phyloP scores from a whole-genome alignment of 2,797 vertebrate genomes.

The Limnodromus scolopaceus region DNA sequence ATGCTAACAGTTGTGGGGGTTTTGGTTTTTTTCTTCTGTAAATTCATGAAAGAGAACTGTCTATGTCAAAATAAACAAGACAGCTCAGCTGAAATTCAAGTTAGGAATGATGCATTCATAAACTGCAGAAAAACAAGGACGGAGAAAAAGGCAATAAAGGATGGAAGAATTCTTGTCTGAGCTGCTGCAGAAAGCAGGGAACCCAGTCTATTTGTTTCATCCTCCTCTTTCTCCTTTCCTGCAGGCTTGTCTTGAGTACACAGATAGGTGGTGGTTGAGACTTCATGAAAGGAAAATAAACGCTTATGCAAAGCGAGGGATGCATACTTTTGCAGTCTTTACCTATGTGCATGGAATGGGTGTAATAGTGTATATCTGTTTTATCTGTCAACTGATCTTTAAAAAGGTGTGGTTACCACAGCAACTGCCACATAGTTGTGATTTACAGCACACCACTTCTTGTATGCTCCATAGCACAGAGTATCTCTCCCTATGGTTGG shows the following conservation, averaged over 20 bases:
- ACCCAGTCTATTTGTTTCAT: not conserved
- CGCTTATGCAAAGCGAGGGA: not conserved
- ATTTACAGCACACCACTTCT: not conserved
- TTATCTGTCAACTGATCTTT: constrained; percentile 6
- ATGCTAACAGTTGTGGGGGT: not conserved
- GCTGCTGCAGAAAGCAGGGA: not conserved
- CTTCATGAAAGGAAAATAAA: not conserved
- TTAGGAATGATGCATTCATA: not conserved
- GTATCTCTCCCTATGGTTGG: not conserved
- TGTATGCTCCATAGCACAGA: not conserved
- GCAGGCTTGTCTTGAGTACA: not conserved
- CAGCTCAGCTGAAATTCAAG: not conserved
- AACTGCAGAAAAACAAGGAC: not conserved
- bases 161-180: not conserved
- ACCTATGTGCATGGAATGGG: not conserved
- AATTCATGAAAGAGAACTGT: not conserved
- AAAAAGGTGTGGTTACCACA: constrained; percentile 31
- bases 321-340: not conserved
- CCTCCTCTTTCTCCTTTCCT: not conserved
- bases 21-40: not conserved
- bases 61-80: not conserved
- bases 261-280: not conserved
- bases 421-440: not conserved
- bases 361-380: not conserved
- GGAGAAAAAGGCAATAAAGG: not conserved